Evolutionary conservation across 2,888 invertebrate genomes (phyloP), one percentile per base, ranked within the genome.

Genomic region (Syrphus vitripennis): DNA sequence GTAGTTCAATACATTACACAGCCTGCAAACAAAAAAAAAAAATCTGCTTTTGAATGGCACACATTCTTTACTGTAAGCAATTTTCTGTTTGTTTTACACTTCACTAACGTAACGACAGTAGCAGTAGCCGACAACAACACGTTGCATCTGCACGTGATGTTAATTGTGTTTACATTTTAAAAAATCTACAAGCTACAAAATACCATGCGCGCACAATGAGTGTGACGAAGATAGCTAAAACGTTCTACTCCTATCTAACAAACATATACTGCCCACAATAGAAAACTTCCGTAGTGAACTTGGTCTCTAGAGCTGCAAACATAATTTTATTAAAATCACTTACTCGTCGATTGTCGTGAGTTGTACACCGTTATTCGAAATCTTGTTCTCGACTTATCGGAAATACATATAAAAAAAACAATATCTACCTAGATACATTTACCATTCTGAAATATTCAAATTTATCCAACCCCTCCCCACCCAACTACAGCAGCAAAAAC

Each of bases 131-230:
- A 21, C 34, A 37, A 48, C 3, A 45, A 26, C 86, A 86, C 86
- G 86, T 86, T 86, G 82, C 70, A 63, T 53, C 53, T 45, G 74
- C 86, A 86, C 82, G 86, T 86, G 86, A 86, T 16, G 40, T 70
- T 74, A 63, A 59, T 77, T 74, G 42, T 86, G 82, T 86, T 82
- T 86, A 82, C 77, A 70, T 59, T 70, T 53, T n/a, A n/a, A n/a
- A 16, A 50, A 84, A 72, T 69, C 65, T 34, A n/a, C 45, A 37
- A 26, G 82, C 65, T 34, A n/a, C 45, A 37, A 26, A 78, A 55
- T 40, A 53, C 63, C 63, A 74, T 78, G 74, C 82, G 74, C 81
- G 24, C 21, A 31, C 65, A 26, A 1, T 12, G n/a, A 61, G 61
- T 61, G 61, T 7, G 40, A 61, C 24, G 16, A 40, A 61, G 40